phyloP scores from a whole-genome alignment of 2,797 vertebrate genomes.

The Dipus sagitta region DNA sequence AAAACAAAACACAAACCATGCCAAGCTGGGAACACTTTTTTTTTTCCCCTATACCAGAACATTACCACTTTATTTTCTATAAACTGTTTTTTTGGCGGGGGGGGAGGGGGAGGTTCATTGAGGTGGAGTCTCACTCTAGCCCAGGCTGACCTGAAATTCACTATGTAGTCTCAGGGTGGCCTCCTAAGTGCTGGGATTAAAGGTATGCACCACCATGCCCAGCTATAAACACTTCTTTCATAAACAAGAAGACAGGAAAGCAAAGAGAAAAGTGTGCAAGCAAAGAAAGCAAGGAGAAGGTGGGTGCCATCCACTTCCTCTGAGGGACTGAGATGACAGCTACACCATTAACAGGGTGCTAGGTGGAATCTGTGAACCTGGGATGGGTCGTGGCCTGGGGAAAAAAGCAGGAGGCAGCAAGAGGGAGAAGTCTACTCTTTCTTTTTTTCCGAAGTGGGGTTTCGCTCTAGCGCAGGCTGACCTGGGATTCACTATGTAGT shows the following conservation, averaged over 20 bases:
- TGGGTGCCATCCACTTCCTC: neutral
- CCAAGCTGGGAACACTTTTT: neutral
- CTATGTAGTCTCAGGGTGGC: too few species aligned
- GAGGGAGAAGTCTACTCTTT: neutral
- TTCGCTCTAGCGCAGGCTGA: too few species aligned
- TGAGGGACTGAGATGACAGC: conserved; percentile 60
- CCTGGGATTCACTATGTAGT: too few species aligned
- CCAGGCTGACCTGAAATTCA: too few species aligned
- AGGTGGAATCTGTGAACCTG: neutral
- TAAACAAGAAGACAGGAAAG: conserved; percentile 83
- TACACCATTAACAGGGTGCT: conserved; percentile 6
- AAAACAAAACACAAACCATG: conserved; percentile 57
- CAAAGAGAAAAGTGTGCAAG: conserved; percentile 67
- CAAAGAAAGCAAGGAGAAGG: neutral
- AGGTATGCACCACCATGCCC: too few species aligned
- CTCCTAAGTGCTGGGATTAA: too few species aligned
- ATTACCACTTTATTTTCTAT: conserved; percentile 87
- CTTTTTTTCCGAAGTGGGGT: too few species aligned
- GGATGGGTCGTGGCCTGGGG: neutral
- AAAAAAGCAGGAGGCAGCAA: neutral
- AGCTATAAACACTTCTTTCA: conserved; percentile 82
- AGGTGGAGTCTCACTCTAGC: too few species aligned
- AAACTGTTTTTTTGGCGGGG: conserved; percentile 72
- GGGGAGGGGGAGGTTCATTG: too few species aligned
- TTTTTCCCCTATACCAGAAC: conserved; percentile 75